phyloP scores from a whole-genome alignment of 2,113 vertebrate genomes.

The Danionella cerebrum region DNA sequence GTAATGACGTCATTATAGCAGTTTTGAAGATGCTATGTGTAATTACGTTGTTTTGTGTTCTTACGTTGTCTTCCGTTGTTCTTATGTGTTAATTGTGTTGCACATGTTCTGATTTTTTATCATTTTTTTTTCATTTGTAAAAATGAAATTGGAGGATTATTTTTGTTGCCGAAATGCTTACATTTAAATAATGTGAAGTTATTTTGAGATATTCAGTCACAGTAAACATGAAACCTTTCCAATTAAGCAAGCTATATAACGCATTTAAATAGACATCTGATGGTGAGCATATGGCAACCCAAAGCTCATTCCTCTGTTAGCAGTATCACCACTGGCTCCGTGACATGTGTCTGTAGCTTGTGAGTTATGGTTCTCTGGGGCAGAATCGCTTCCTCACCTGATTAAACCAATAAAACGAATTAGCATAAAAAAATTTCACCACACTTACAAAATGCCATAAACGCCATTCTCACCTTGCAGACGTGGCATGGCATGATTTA shows the following conservation, averaged over 20 bases:
- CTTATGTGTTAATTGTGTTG: too few relatives aligned
- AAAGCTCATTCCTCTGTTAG: slow-evolving; percentile 12
- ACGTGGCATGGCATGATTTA: slow-evolving; percentile 22
- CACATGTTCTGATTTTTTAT: too few relatives aligned
- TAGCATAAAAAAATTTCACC: slow-evolving; percentile 38
- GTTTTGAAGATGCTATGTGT: too few relatives aligned
- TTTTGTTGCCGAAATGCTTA: not conserved
- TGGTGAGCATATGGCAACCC: not conserved
- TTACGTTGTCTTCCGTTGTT: too few relatives aligned
- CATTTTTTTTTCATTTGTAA: not conserved
- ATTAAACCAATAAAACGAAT: slow-evolving; percentile 32
- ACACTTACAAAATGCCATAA: slow-evolving; percentile 32
- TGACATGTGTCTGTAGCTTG: slow-evolving; percentile 8
- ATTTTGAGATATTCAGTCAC: not conserved
- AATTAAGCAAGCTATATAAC: not conserved
- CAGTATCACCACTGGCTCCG: not conserved
- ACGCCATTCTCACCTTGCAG: slow-evolving; percentile 36
- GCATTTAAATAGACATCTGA: not conserved
- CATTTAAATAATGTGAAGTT: too few relatives aligned
- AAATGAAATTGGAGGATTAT: too few relatives aligned
- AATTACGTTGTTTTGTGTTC: too few relatives aligned
- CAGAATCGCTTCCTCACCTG: slow-evolving; percentile 18
- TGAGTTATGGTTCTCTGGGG: slow-evolving; percentile 31
- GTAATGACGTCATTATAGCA: too few relatives aligned
- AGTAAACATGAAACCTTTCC: not conserved